A percentile compares a stretch with the other conserved stretches of the same genome.
phyloP scores from a whole-genome alignment of 2,888 invertebrate genomes.

The Neoascia interrupta region DNA sequence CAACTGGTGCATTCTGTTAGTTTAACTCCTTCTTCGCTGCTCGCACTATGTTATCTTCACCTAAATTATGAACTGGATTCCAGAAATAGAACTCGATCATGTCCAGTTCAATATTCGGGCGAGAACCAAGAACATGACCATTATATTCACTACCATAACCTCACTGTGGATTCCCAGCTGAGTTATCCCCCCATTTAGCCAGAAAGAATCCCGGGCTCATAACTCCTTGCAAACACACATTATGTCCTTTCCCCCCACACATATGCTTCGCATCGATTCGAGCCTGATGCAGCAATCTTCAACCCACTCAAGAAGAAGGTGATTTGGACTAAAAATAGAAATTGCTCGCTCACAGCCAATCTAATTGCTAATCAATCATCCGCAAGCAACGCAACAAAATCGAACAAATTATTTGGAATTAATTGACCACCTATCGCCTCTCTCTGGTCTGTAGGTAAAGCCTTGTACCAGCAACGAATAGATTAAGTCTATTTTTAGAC shows the following conservation, averaged over 20 bases:
- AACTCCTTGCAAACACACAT: constrained; percentile 64
- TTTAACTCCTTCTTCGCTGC: too few species aligned
- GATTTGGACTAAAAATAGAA: constrained; percentile 55
- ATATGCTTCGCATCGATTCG: background rate
- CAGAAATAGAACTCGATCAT: constrained; percentile 44
- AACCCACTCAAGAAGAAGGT: background rate
- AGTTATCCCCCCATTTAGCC: constrained; percentile 3
- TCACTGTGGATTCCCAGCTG: background rate
- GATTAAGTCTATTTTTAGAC: constrained; percentile 64
- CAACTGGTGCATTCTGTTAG: too few species aligned
- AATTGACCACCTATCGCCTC: constrained; percentile 46
- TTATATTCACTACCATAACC: background rate
- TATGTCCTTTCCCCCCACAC: constrained; percentile 37
- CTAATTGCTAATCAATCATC: constrained; percentile 69
- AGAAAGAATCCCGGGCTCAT: constrained; percentile 3
- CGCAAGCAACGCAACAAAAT: constrained; percentile 58
- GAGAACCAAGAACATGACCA: constrained; percentile 41
- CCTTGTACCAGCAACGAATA: background rate
- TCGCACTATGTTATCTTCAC: too few species aligned
- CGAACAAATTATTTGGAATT: constrained; percentile 69
- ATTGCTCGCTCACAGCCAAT: constrained; percentile 49
- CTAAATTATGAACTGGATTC: constrained; percentile 50
- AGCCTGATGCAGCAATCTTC: background rate
- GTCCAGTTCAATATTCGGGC: constrained; percentile 20
- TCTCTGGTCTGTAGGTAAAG: constrained; percentile 4